phyloP scores from a whole-genome alignment of 2,113 vertebrate genomes.

The Hipposideros armiger region DNA sequence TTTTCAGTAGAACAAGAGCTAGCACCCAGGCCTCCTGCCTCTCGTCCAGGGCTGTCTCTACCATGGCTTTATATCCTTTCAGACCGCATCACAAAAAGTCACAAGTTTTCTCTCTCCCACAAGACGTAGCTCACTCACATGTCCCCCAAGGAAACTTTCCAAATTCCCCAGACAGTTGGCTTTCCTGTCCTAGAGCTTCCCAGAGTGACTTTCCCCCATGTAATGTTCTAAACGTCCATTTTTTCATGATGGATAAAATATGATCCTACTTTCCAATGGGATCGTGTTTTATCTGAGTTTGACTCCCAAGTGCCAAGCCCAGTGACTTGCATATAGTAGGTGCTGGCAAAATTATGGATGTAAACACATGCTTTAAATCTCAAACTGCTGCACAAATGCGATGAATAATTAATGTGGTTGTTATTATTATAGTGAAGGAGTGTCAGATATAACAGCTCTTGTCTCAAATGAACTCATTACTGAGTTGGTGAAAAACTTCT shows the following conservation, averaged over 20 bases:
- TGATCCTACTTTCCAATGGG: neutral
- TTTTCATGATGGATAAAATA: neutral
- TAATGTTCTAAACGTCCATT: neutral
- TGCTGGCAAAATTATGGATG: neutral
- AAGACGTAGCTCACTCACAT: neutral
- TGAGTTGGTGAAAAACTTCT: slow-evolving; percentile 8
- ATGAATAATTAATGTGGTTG: neutral
- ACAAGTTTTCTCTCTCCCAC: neutral
- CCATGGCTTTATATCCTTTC: neutral
- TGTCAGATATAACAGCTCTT: neutral
- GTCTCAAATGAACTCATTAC: slow-evolving; percentile 54
- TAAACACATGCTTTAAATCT: neutral
- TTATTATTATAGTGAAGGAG: neutral
- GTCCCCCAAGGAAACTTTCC: neutral
- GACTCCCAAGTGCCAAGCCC: neutral
- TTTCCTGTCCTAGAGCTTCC: neutral
- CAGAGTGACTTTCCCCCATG: neutral
- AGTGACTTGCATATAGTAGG: neutral
- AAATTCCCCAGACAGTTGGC: neutral
- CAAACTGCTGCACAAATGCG: neutral
- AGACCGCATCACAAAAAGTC: neutral
- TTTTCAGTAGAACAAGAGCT: neutral
- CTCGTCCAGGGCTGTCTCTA: neutral
- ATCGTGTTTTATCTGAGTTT: neutral
- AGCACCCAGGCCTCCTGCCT: neutral